Evolutionary conservation across 2,888 invertebrate species (phyloP).

Genomic region (Ceriagrion tenellum): DNA sequence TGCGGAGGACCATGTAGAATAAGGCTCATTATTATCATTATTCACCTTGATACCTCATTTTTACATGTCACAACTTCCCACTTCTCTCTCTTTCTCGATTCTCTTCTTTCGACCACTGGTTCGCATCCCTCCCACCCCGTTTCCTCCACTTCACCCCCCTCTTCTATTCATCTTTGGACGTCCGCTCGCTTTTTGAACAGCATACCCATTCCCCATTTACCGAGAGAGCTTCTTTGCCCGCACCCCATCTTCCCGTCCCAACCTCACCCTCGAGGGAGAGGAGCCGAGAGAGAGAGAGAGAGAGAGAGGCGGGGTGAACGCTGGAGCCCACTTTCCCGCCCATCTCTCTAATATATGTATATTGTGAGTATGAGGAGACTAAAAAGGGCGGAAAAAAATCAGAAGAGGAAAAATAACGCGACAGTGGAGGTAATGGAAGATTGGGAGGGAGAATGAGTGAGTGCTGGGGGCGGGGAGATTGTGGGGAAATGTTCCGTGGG

Average conservation of each 20-base stretch:
- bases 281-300: neutral
- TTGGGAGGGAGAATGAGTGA: neutral
- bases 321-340: neutral
- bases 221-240: neutral
- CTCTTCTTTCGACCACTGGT: neutral
- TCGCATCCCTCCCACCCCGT: neutral
- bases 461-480: neutral
- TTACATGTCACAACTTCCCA: neutral
- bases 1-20: too few species aligned
- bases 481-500: neutral
- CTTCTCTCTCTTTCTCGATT: neutral
- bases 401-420: slow-evolving; percentile 12
- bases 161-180: neutral
- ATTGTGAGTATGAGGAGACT: slow-evolving; percentile 26
- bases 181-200: too few species aligned
- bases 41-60: too few species aligned
- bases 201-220: neutral
- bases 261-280: neutral
- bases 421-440: neutral
- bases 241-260: neutral
- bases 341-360: neutral
- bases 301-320: too few species aligned
- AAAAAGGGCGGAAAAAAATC: neutral
- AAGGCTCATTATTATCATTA: too few species aligned
- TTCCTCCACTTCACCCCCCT: too few species aligned